Conservation (phyloP, 2,888 invertebrate genomes). For the Adelphocoris suturalis region DNA sequence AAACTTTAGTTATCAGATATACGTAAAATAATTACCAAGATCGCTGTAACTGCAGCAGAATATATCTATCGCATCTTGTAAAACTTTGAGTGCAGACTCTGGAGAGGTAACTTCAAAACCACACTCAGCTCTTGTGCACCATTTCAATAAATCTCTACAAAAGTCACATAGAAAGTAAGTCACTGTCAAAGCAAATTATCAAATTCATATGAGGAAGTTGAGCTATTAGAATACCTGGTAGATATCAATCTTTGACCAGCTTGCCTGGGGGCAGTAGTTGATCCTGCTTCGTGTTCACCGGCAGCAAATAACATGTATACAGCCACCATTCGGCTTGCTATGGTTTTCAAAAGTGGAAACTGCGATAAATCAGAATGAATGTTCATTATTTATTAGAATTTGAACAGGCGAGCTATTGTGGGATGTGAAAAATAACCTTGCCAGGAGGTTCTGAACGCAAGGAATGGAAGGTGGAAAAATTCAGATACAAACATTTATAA, state of each 20-base stretch:
- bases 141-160: constrained; percentile 91
- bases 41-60: constrained; percentile 89
- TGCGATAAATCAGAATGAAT: constrained; percentile 77
- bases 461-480: too few relatives aligned
- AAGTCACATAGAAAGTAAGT: constrained; percentile 58
- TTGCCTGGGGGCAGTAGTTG: not conserved
- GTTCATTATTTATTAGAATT: not conserved
- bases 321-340: constrained; percentile 88
- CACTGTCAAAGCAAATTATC: not conserved
- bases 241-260: constrained; percentile 83
- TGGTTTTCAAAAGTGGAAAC: constrained; percentile 86
- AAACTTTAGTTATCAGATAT: too few relatives aligned
- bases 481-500: too few relatives aligned
- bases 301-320: constrained; percentile 90
- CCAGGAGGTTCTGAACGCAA: too few relatives aligned
- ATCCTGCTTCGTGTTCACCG: constrained; percentile 81
- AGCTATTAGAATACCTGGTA: constrained; percentile 78
- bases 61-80: constrained; percentile 94
- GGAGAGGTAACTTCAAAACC: constrained; percentile 87
- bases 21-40: constrained; percentile 76
- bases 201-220: constrained; percentile 1
- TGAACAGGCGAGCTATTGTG: not conserved
- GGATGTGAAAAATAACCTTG: not conserved
- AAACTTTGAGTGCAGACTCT: constrained; percentile 85
- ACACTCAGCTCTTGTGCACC: constrained; percentile 89